These are phyloP conservation scores for Ylistrum balloti DNA, from an alignment of 1,140 invertebrate species.

Conservation along the genomic window DNA sequence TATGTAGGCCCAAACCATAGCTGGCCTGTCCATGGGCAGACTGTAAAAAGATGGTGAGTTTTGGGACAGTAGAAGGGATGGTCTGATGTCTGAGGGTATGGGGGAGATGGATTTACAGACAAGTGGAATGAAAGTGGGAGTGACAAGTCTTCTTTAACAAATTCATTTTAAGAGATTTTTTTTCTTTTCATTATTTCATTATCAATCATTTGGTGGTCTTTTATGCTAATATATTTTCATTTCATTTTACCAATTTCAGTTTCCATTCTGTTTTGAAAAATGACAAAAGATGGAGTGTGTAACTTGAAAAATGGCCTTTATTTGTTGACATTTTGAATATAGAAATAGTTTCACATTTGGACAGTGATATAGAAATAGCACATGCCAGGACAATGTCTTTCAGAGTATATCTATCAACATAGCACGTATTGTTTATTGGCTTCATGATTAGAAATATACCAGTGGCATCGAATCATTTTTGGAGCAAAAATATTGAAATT, in stretches of 20 bases:
- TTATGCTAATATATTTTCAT: background rate
- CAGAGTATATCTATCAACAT: too few species aligned
- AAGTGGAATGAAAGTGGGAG: background rate
- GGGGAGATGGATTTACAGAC: background rate
- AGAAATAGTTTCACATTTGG: background rate
- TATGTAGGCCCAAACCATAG: background rate
- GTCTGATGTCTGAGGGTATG: background rate
- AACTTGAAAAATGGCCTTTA: background rate
- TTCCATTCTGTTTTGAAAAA: background rate
- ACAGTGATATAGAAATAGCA: background rate
- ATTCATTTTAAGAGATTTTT: background rate
- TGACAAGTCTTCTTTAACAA: background rate
- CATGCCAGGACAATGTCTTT: too few species aligned
- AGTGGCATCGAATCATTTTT: too few species aligned
- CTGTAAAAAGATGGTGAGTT: background rate
- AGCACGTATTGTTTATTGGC: too few species aligned
- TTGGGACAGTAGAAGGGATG: background rate
- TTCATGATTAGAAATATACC: too few species aligned
- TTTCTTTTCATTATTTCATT: background rate
- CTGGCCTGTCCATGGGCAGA: background rate
- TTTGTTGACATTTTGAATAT: background rate
- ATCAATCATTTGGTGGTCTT: background rate
- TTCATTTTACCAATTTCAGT: background rate
- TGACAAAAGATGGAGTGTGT: slow-evolving; percentile 11
- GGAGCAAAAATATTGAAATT: too few species aligned